These are phyloP conservation scores for Drosophila bocqueti DNA, from an alignment of 1,140 invertebrate genomes.

Conservation along the genomic window DNA sequence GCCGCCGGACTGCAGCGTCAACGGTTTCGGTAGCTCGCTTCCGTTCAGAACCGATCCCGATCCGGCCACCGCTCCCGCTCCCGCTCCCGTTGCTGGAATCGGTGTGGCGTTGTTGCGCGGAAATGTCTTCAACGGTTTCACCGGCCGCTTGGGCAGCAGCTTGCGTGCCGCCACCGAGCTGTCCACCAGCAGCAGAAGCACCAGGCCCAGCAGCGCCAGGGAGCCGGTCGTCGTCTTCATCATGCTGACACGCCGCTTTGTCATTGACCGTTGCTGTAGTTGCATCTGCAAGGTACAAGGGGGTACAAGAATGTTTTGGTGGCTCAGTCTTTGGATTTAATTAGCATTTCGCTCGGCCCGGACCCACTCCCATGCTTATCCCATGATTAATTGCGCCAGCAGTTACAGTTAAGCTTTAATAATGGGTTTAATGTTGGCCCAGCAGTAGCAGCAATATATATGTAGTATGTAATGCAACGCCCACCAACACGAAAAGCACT, in stretches of 20 bases:
- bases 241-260: constrained; percentile 74
- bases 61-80: constrained; percentile 52
- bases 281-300: constrained; percentile 40
- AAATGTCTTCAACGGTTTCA: constrained; percentile 83
- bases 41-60: constrained; percentile 86
- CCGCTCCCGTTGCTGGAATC: constrained; percentile 54
- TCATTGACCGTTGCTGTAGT: constrained; percentile 76
- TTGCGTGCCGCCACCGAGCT: constrained; percentile 69
- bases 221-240: constrained; percentile 39
- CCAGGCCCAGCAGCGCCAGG: constrained; percentile 43
- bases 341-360: constrained; percentile 65
- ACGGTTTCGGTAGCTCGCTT: constrained; percentile 91
- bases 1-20: constrained; percentile 89
- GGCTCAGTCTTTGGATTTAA: constrained; percentile 61
- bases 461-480: constrained; percentile 38
- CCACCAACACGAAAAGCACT: constrained; percentile 65
- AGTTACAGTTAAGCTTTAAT: constrained; percentile 78
- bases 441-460: not conserved
- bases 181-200: constrained; percentile 60
- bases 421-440: constrained; percentile 66
- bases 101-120: constrained; percentile 73
- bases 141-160: constrained; percentile 68
- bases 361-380: constrained; percentile 66
- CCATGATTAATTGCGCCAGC: constrained; percentile 72
- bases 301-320: constrained; percentile 56